Percentiles rank a stretch among this genome's conserved stretches.
phyloP scores from a whole-genome alignment of 1,140 invertebrate species.

The Drosophila hydei region DNA sequence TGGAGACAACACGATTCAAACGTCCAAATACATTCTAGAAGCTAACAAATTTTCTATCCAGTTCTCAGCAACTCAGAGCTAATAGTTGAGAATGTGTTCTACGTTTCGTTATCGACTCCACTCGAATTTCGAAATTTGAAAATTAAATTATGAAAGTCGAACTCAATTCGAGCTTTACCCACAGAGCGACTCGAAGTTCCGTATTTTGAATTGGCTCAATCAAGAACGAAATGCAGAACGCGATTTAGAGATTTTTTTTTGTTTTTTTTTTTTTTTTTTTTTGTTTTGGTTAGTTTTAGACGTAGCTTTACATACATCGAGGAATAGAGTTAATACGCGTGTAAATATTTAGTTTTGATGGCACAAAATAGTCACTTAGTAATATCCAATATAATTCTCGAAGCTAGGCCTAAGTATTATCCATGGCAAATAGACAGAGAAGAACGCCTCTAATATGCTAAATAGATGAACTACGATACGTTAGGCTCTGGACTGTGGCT shows the following conservation, averaged over 20 bases:
- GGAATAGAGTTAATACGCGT: constrained; percentile 19
- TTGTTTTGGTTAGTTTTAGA: background rate
- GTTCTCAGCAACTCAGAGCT: constrained; percentile 9
- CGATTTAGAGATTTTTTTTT: background rate
- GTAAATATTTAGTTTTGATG: constrained; percentile 21
- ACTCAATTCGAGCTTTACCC: too few relatives aligned
- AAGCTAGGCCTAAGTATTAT: constrained; percentile 40
- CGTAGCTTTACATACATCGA: constrained; percentile 41
- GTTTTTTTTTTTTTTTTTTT: background rate
- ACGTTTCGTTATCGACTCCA: too few relatives aligned
- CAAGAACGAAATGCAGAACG: constrained; percentile 1
- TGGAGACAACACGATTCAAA: constrained; percentile 10
- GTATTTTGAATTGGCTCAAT: background rate
- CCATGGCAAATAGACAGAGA: background rate
- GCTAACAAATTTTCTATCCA: constrained; percentile 12
- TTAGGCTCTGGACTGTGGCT: too few relatives aligned
- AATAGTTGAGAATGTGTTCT: too few relatives aligned
- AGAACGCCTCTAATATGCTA: background rate
- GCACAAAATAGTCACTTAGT: constrained; percentile 44
- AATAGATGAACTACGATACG: background rate
- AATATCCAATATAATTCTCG: constrained; percentile 22
- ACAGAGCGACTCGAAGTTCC: too few relatives aligned
- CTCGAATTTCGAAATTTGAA: too few relatives aligned
- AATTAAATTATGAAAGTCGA: too few relatives aligned
- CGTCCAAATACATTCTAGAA: constrained; percentile 18